These are phyloP conservation scores for Eolophus roseicapilla DNA, from an alignment of 2,113 vertebrate genomes.

Conservation along the genomic window DNA sequence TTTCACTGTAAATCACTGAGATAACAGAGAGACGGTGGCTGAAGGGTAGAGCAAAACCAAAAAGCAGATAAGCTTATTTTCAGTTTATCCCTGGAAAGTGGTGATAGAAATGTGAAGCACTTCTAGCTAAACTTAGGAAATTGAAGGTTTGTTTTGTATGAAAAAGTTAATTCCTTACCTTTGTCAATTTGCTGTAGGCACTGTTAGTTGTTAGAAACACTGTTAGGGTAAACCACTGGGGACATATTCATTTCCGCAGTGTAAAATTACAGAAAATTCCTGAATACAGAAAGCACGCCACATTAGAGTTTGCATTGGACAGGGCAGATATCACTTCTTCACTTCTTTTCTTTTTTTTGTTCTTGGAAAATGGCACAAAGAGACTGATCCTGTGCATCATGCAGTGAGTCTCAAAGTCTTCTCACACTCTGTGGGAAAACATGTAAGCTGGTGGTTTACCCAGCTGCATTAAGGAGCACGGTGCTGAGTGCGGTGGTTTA, in stretches of 20 bases:
- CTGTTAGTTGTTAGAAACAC: neutral
- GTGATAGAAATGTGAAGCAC: neutral
- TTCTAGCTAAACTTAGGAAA: neutral
- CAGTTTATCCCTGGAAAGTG: neutral
- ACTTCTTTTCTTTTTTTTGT: neutral
- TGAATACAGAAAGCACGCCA: neutral
- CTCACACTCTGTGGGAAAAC: neutral
- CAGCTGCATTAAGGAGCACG: neutral
- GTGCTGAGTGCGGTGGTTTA: neutral
- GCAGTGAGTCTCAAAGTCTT: neutral
- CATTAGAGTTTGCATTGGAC: neutral
- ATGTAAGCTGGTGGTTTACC: neutral
- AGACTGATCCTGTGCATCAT: neutral
- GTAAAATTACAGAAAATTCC: neutral
- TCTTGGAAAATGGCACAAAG: neutral
- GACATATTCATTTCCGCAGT: neutral
- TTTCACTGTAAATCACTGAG: neutral
- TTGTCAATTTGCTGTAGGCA: neutral
- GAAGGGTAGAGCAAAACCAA: neutral
- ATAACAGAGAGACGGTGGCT: neutral
- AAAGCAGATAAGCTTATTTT: neutral
- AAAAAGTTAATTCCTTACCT: neutral
- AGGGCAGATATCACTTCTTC: neutral
- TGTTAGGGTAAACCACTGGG: neutral
- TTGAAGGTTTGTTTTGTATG: neutral